Evolutionary conservation across 2,113 vertebrate species (phyloP).

Genomic region (Bucco capensis): DNA sequence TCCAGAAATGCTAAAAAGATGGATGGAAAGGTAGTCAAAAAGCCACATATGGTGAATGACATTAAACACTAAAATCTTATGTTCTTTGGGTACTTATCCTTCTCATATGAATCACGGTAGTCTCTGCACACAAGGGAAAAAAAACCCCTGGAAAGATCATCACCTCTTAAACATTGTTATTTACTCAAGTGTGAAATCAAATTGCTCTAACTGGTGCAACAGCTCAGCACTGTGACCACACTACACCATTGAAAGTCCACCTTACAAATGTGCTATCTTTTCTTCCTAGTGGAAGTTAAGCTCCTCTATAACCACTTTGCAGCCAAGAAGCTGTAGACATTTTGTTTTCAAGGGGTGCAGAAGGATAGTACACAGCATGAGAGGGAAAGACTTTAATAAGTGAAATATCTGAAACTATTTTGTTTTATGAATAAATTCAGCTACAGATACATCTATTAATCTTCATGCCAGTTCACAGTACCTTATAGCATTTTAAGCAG

Average conservation of each 20-base stretch:
- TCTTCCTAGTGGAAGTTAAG: slow-evolving; percentile 38
- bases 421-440: neutral
- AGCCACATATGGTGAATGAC: neutral
- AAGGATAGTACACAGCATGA: neutral
- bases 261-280: slow-evolving; percentile 8
- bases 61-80: neutral
- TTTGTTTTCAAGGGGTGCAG: slow-evolving; percentile 28
- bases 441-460: neutral
- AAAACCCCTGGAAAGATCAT: neutral
- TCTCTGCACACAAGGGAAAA: neutral
- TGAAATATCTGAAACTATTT: neutral
- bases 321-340: neutral
- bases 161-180: neutral
- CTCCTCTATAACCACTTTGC: slow-evolving; percentile 20
- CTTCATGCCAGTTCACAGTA: neutral
- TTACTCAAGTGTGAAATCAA: neutral
- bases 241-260: neutral
- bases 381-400: slow-evolving; percentile 25
- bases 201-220: neutral
- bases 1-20: slow-evolving; percentile 63
- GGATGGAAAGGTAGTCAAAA: slow-evolving; percentile 62
- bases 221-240: neutral
- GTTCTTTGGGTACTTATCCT: neutral
- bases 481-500: neutral
- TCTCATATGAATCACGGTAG: neutral